Percentiles rank a stretch among this genome's conserved stretches.
Conservation (phyloP, 2,888 invertebrate genomes). For the Dermolepida albohirtum region DNA sequence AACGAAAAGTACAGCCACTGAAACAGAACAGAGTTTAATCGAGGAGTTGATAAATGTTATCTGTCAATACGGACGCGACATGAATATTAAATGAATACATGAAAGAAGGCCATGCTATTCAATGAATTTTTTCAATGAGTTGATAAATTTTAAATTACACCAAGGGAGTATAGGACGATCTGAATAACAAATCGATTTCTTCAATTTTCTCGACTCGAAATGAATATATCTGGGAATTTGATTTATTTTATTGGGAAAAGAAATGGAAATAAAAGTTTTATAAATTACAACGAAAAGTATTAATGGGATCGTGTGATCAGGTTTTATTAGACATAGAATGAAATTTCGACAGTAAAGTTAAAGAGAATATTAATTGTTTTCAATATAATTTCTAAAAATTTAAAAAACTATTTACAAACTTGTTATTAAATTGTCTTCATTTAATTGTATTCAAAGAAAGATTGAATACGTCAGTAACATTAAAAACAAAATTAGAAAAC, state of each 20-base stretch:
- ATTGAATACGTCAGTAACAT: no score
- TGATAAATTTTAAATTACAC: constrained; percentile 29
- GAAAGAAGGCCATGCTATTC: constrained; percentile 17
- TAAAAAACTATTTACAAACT: no score
- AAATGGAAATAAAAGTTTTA: constrained; percentile 5
- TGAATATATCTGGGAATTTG: neutral
- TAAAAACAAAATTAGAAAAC: no score
- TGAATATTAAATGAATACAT: constrained; percentile 14
- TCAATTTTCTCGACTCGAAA: constrained; percentile 3
- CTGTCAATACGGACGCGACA: constrained; percentile 12
- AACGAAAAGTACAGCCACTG: constrained; percentile 17
- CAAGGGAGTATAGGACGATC: constrained; percentile 15
- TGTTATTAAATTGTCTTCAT: no score
- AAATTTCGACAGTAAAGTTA: no score
- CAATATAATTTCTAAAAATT: no score
- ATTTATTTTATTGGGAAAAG: neutral
- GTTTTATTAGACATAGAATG: no score
- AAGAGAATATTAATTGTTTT: no score
- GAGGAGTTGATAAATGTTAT: constrained; percentile 22
- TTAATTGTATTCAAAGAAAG: no score
- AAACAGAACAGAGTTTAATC: constrained; percentile 16
- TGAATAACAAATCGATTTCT: constrained; percentile 30
- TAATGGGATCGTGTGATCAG: no score
- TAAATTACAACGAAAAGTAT: neutral
- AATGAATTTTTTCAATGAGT: constrained; percentile 30